A percentile compares a stretch with the other conserved stretches of the same genome.
These are phyloP conservation scores for Danio jaintianensis DNA, from an alignment of 2,797 vertebrate genomes.

Conservation along the genomic window DNA sequence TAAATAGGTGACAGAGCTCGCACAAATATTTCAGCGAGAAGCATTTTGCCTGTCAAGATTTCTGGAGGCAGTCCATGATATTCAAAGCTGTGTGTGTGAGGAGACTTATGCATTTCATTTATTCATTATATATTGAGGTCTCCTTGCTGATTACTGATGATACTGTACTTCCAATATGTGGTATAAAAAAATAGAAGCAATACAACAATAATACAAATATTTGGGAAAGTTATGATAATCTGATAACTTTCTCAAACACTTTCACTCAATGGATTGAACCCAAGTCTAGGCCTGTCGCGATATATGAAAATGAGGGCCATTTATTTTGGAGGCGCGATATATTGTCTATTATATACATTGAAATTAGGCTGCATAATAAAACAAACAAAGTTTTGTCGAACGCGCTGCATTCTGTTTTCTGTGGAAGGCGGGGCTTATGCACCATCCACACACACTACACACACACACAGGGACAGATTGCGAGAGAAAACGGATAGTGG, in stretches of 20 bases:
- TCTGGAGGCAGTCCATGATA: conserved; percentile 24
- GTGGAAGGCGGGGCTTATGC: no score
- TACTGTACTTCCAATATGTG: neutral
- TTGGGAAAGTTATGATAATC: neutral
- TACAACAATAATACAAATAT: neutral
- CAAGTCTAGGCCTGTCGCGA: no score
- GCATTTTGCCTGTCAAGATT: conserved; percentile 34
- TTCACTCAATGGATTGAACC: neutral
- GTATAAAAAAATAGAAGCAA: neutral
- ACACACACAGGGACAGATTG: no score
- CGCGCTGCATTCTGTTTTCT: no score
- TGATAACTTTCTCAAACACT: neutral
- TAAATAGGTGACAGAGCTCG: conserved; percentile 67
- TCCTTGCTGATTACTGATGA: neutral
- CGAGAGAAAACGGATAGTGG: no score
- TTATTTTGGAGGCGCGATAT: no score
- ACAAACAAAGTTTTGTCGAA: no score
- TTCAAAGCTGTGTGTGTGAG: conserved; percentile 14
- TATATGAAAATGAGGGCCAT: no score
- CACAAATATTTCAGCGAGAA: conserved; percentile 65
- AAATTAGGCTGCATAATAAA: no score
- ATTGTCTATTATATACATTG: no score
- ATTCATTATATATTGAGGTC: conserved; percentile 29
- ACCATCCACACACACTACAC: no score
- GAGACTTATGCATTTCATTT: conserved; percentile 32